phyloP scores from a whole-genome alignment of 1,140 invertebrate genomes.

The Eubasilissa regina region DNA sequence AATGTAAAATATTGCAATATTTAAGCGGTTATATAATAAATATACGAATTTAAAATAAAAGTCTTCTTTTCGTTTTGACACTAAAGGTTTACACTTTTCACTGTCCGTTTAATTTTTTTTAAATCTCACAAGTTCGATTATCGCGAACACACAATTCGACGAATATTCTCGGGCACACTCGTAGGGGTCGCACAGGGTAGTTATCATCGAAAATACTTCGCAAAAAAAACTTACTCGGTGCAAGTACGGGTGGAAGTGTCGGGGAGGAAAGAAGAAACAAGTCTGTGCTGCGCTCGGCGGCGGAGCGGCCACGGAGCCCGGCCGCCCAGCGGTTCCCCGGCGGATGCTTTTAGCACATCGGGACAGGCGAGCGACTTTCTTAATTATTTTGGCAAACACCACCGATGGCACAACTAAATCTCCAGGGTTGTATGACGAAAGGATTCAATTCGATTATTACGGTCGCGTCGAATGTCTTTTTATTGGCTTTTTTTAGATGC shows the following conservation, averaged over 20 bases:
- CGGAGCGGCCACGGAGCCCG: slow-evolving; percentile 72
- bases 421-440: slow-evolving; percentile 73
- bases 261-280: slow-evolving; percentile 72
- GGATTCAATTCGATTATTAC: slow-evolving; percentile 58
- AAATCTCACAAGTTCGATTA: slow-evolving; percentile 22
- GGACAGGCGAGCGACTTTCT: slow-evolving; percentile 77
- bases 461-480: slow-evolving; percentile 68
- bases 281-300: slow-evolving; percentile 66
- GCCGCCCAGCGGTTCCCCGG: slow-evolving; percentile 73
- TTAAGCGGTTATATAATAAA: slow-evolving; percentile 1
- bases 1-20: slow-evolving; percentile 39
- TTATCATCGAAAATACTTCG: slow-evolving; percentile 9
- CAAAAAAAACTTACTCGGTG: slow-evolving; percentile 68
- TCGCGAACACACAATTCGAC: slow-evolving; percentile 21
- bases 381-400: slow-evolving; percentile 84
- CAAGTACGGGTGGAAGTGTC: slow-evolving; percentile 68
- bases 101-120: slow-evolving; percentile 9
- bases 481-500: slow-evolving; percentile 73
- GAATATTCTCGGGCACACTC: slow-evolving; percentile 31
- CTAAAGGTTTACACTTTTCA: slow-evolving; percentile 39
- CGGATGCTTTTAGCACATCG: slow-evolving; percentile 81
- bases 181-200: slow-evolving; percentile 26
- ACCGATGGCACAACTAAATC: slow-evolving; percentile 70
- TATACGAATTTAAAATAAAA: slow-evolving; percentile 8
- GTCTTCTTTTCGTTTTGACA: slow-evolving; percentile 17